Base-by-base conservation (phyloP, 1,140 invertebrate species). In the Sycophaga agraensis region DNA sequence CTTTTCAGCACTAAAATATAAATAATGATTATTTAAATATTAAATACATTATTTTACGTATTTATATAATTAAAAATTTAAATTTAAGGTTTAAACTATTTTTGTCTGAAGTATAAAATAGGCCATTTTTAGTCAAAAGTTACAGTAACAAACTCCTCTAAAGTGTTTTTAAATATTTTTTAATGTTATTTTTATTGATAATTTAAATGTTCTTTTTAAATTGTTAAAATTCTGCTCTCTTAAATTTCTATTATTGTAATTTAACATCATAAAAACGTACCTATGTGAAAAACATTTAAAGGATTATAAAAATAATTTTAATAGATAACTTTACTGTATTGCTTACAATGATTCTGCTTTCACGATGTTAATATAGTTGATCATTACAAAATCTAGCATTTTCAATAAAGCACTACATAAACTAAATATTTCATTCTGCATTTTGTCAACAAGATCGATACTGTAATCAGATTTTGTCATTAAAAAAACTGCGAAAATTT, bases 401-500 rank as follows among this genome's bases (percentile, higher is more conserved):
- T 31, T 65, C 54, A 67, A 66, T 56, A 43, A 63, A 14, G 48
- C 48, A 39, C 31, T 46, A 45, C 37, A 45, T 46, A 57, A 35
- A 9, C 53, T 42, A 53, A 51, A 73, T 51, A 55, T 69, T 66
- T 63, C 69, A 70, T 63, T 68, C 51, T 57, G 65, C 57, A 67
- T 65, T 51, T 67, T 66, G 59, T 69, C 59, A 66, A 21, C 68
- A 68, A 63, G 63, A 66, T 71, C 61, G 63, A 68, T 65, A 46
- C 61, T 68, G 62, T 69, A 66, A 65, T 61, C 64, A 57, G 62
- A 55, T 53, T 59, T 66, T 66, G 55, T 68, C 53, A 63, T 63
- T 46, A 24, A 68, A 64, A 65, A 61, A 70, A 65, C 65, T 64
- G 68, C 68, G 60, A 59, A 69, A 59, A 71, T 71, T 73, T 73